These are phyloP conservation scores for Muntiacus muntjak DNA, from an alignment of 2,113 vertebrate genomes.

Conservation along the genomic window DNA sequence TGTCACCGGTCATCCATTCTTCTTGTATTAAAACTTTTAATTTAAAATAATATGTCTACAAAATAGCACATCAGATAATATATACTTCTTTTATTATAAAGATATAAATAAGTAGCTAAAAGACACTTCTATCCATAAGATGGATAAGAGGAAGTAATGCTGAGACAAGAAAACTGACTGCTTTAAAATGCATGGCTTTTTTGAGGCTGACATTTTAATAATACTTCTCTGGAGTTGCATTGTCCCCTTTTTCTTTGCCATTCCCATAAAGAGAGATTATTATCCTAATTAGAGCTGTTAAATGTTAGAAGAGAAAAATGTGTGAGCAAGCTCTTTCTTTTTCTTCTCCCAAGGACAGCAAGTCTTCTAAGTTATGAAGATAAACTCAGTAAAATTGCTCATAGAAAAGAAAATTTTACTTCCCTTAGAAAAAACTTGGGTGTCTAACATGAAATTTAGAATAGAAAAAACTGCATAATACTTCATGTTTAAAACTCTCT, in stretches of 20 bases:
- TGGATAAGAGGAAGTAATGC: constrained; percentile 39
- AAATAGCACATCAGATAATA: background rate
- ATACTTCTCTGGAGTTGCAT: constrained; percentile 52
- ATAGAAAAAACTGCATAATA: background rate
- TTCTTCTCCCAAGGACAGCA: constrained; percentile 13
- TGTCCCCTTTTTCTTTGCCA: constrained; percentile 59
- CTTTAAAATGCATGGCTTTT: constrained; percentile 26
- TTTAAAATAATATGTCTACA: background rate
- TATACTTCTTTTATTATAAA: constrained; percentile 11
- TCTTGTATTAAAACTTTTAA: background rate
- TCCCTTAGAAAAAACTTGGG: background rate
- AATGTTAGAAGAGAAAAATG: constrained; percentile 46
- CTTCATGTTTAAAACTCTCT: background rate
- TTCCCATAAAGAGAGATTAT: constrained; percentile 62
- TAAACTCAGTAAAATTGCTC: constrained; percentile 39
- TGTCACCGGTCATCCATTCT: background rate
- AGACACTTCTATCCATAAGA: background rate
- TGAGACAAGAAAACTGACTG: constrained; percentile 26
- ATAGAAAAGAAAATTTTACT: constrained; percentile 29
- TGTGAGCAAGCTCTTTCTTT: constrained; percentile 48
- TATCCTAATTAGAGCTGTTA: constrained; percentile 67
- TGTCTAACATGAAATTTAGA: background rate
- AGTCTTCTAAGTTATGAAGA: constrained; percentile 39
- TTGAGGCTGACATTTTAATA: constrained; percentile 67
- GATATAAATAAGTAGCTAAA: constrained; percentile 28